These are phyloP conservation scores for Myopa tessellatipennis DNA, from an alignment of 2,888 invertebrate species.

Conservation along the genomic window DNA sequence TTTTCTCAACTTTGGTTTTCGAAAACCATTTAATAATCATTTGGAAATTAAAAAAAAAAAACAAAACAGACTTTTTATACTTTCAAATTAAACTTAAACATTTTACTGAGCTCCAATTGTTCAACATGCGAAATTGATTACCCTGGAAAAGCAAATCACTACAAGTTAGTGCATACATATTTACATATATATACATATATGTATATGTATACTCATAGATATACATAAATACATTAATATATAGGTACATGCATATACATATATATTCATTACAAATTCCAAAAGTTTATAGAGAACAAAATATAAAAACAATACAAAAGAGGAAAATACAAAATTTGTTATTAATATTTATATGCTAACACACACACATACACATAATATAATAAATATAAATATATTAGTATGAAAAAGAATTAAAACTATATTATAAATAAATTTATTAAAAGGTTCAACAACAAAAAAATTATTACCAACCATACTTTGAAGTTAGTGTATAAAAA, in stretches of 20 bases:
- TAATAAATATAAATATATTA: slow-evolving; percentile 57
- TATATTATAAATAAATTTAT: slow-evolving; percentile 42
- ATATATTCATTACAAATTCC: slow-evolving; percentile 2
- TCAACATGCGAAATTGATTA: slow-evolving; percentile 58
- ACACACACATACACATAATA: slow-evolving; percentile 26
- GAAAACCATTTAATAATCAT: neutral
- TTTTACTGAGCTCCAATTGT: slow-evolving; percentile 53
- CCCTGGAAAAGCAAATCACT: slow-evolving; percentile 48
- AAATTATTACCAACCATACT: slow-evolving; percentile 54
- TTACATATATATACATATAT: slow-evolving; percentile 34
- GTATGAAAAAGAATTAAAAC: slow-evolving; percentile 35
- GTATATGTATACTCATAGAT: neutral
- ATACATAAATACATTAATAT: slow-evolving; percentile 33
- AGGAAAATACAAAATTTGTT: slow-evolving; percentile 50
- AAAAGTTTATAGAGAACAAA: slow-evolving; percentile 25
- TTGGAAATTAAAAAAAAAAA: neutral
- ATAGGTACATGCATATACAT: slow-evolving; percentile 23
- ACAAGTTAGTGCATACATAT: slow-evolving; percentile 37
- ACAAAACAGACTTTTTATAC: slow-evolving; percentile 21
- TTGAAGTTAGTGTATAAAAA: slow-evolving; percentile 62
- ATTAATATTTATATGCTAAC: slow-evolving; percentile 47
- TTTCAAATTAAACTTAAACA: slow-evolving; percentile 6
- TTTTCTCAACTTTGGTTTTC: slow-evolving; percentile 35
- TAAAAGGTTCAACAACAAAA: slow-evolving; percentile 45
- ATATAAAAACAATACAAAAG: slow-evolving; percentile 35